These are phyloP conservation scores for Lacerta viridis DNA, from an alignment of 2,797 vertebrate species.

Conservation along the genomic window DNA sequence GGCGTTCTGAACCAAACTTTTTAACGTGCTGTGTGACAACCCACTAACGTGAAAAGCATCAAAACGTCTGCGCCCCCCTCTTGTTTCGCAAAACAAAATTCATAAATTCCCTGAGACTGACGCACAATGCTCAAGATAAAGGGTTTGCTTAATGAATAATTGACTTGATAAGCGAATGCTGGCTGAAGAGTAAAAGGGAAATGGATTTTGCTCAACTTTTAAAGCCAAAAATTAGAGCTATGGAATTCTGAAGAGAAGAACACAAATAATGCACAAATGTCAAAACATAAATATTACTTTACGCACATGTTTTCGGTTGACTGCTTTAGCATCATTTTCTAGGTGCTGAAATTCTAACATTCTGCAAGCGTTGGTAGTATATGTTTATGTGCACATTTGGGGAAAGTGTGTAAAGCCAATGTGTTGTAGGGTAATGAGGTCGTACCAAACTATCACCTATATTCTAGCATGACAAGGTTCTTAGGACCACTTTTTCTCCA, in stretches of 20 bases:
- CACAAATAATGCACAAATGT: constrained; percentile 7
- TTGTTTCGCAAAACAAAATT: constrained; percentile 64
- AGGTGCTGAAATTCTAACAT: not conserved
- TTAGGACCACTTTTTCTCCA: not conserved
- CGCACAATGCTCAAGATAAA: constrained; percentile 53
- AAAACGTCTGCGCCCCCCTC: constrained; percentile 44
- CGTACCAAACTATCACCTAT: not conserved
- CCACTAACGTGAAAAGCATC: constrained; percentile 31
- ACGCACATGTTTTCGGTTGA: not conserved
- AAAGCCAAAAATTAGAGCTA: constrained; percentile 50
- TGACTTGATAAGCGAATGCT: constrained; percentile 45
- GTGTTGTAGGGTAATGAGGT: not conserved
- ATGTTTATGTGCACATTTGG: not conserved
- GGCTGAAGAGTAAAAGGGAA: constrained; percentile 22
- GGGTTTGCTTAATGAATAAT: constrained; percentile 54
- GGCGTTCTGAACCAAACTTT: constrained; percentile 50
- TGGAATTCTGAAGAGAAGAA: constrained; percentile 45
- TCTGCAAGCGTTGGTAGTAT: not conserved
- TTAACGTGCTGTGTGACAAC: constrained; percentile 43
- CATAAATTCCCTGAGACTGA: constrained; percentile 46
- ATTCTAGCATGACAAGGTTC: not conserved
- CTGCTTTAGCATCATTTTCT: not conserved
- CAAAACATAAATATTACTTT: constrained; percentile 30
- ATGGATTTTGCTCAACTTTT: constrained; percentile 45
- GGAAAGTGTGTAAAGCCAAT: not conserved